These are phyloP conservation scores for Hymenopus coronatus DNA, from an alignment of 2,888 invertebrate species.

Conservation along the genomic window DNA sequence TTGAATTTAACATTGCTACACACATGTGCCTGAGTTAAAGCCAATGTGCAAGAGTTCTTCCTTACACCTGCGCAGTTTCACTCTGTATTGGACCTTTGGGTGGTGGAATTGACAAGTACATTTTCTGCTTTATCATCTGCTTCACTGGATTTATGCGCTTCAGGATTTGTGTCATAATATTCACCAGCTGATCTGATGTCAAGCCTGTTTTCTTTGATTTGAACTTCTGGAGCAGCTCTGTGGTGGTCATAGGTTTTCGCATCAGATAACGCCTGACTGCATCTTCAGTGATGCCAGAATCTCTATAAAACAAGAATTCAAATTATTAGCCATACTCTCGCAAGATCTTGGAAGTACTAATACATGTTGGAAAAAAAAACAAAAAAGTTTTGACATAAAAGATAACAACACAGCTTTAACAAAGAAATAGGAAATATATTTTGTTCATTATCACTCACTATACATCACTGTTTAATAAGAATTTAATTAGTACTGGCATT, in stretches of 20 bases:
- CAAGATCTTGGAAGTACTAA: too few species aligned
- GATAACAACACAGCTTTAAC: too few species aligned
- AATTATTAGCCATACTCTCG: too few species aligned
- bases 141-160: constrained; percentile 93
- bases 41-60: neutral
- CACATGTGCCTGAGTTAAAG: neutral
- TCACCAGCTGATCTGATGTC: constrained; percentile 85
- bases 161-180: constrained; percentile 90
- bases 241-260: constrained; percentile 97
- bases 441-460: too few species aligned
- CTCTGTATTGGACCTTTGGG: neutral
- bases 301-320: constrained; percentile 55
- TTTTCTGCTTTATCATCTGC: constrained; percentile 87
- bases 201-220: constrained; percentile 91
- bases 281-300: constrained; percentile 90
- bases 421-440: too few species aligned
- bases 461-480: too few species aligned
- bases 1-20: neutral
- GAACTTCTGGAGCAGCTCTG: constrained; percentile 91
- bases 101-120: constrained; percentile 77
- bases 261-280: constrained; percentile 91
- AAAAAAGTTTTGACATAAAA: too few species aligned
- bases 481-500: too few species aligned
- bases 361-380: too few species aligned
- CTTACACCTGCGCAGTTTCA: neutral